Base-by-base conservation (phyloP, 1,140 invertebrate genomes). In the Archegozetes longisetosus region DNA sequence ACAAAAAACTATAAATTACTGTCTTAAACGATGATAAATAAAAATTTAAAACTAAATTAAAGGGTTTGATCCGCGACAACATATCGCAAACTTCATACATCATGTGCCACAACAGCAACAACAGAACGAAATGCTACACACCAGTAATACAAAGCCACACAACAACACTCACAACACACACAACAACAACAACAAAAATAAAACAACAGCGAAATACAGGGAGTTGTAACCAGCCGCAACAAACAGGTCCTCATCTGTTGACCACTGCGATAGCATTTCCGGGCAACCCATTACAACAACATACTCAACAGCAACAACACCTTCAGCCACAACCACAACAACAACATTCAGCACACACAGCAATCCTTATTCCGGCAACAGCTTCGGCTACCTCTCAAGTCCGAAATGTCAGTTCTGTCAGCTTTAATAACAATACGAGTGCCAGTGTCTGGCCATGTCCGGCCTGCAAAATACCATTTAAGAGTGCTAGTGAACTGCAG, bases 401-500 rank as follows among this genome's bases (percentile, higher is more conserved):
- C 52, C 17, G 25, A 9, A 23, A 28, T 51, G 63, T 27, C 29
- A 55, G 14, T 22, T 22, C 40, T n/a, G 20, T 24, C 14, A 64
- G 32, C 13, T 26, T 20, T 24, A 49, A 20, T 52, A 58, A 29
- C 32, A 26, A 29, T 25, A 61, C 23, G 14, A 24, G 22, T 22
- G 24, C 58, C 47, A 58, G 56, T 28, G 23, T 59, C n/a, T 68
- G 68, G 68, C 65, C 67, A 28, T 68, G 68, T 57, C 68, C 68
- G 3, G 61, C 67, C 14, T 68, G 68, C 52, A 68, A 68, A 57
- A 63, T 68, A 51, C 65, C 65, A 20, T 68, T 66, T 32, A 66
- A 65, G 50, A 63, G 62, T 27, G 68, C 68, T 20, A 66, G 57
- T 47, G 68, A 68, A 57, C 57, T 68, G 4, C 68, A 68, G 51